Conservation (phyloP, 2,797 vertebrate genomes). For the Brachyrhaphis roseni region DNA sequence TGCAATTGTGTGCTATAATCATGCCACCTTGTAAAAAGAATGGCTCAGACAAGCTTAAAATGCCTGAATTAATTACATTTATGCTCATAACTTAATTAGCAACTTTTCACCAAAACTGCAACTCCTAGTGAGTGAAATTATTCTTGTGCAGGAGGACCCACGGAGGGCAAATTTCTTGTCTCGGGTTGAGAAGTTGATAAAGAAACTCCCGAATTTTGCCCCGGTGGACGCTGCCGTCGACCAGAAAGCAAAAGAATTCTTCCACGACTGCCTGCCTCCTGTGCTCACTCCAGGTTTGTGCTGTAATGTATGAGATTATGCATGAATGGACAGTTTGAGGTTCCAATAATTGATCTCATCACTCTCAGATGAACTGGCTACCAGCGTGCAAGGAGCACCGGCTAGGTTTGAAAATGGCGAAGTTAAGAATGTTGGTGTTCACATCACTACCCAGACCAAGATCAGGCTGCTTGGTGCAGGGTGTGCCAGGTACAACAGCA, state of each 20-base stretch:
- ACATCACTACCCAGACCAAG: slow-evolving; percentile 83
- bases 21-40: background rate
- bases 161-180: slow-evolving; percentile 84
- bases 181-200: slow-evolving; percentile 83
- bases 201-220: slow-evolving; percentile 84
- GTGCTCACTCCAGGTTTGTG: slow-evolving; percentile 80
- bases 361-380: slow-evolving; percentile 79
- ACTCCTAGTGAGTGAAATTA: background rate
- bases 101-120: background rate
- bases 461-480: slow-evolving; percentile 87
- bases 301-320: background rate
- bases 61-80: background rate
- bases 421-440: slow-evolving; percentile 68
- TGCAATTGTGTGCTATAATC: background rate
- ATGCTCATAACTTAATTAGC: background rate
- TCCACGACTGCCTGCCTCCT: slow-evolving; percentile 94
- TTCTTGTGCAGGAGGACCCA: slow-evolving; percentile 70
- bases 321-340: background rate
- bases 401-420: slow-evolving; percentile 83
- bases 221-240: slow-evolving; percentile 94
- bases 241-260: slow-evolving; percentile 89
- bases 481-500: slow-evolving; percentile 77
- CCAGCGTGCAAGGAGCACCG: slow-evolving; percentile 87
- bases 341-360: background rate
- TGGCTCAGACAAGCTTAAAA: background rate